Base-by-base conservation (phyloP, 64 coral and sea anemone genomes). In the Pocillopora verrucosa region DNA sequence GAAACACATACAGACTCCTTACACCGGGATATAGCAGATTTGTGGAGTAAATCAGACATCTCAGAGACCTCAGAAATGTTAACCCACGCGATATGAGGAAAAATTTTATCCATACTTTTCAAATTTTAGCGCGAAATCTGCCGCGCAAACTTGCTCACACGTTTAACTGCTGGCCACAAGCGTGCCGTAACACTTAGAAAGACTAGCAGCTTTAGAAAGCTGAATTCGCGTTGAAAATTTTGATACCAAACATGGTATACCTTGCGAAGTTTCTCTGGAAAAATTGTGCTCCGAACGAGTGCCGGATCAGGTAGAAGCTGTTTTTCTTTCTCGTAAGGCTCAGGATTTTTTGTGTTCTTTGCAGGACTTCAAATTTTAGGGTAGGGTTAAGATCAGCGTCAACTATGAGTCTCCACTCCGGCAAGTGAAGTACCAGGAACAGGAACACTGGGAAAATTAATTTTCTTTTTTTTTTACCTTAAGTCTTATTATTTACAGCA, bases 1-100 rank as follows among this genome's bases (percentile, higher is more conserved):
- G 74, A 76, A 76, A 76, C 74, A 76, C 74, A 38, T 3, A 38
- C 74, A 76, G 74, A 76, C 37, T 76, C 74, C 74, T 38, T 76
- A 76, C 37, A 76, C 74, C 74, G 76, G 76, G 76, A 78, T 56
- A 78, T 56, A 11, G 17, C 76, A 57, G 76, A 78, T 78, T 76
- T 76, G 2, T 76, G 34, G 74, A 76, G 34, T 16, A 76, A 76
- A 76, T 76, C 74, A 76, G 74, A 76, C 74, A 13, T 76, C 74
- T 76, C 74, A 37, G 74, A 76, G 74, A 37, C 37, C 74, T 38
- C 76, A 78, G 76, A 20, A 57, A 78, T 78, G 56, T 16, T 56
- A 57, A 16, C 74, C 41, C 76, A 78, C 56, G 76, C 38, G 38
- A 78, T 78, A 22, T 78, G 41, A 78, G 56, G 37, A 78, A 78